A percentile compares a stretch with the other conserved stretches of the same genome.
Evolutionary conservation across 1,140 invertebrate genomes (phyloP).

Genomic region (Bathynomus jamesi): DNA sequence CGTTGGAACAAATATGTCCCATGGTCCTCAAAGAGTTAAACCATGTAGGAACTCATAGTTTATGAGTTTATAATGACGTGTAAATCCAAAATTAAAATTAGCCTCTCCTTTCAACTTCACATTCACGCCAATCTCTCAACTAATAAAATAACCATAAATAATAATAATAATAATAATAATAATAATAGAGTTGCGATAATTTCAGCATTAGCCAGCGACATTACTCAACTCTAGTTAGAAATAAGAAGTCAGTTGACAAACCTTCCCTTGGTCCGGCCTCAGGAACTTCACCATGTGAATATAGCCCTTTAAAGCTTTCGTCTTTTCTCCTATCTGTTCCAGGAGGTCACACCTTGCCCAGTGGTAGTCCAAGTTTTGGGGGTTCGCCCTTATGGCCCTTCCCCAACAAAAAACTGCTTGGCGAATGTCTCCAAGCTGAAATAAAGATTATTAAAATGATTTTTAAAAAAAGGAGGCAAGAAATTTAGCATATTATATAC

Average conservation of each 20-base stretch:
- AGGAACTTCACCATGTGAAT: constrained; percentile 60
- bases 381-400: constrained; percentile 59
- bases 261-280: constrained; percentile 53
- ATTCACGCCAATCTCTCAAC: not conserved
- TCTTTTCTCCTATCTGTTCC: constrained; percentile 60
- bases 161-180: constrained; percentile 1
- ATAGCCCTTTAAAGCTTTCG: constrained; percentile 62
- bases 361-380: constrained; percentile 61
- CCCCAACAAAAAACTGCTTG: constrained; percentile 36
- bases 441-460: not conserved
- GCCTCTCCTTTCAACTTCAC: too few species aligned
- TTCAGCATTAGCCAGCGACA: not conserved
- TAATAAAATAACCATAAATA: not conserved
- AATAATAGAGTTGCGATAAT: not conserved
- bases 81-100: too few species aligned
- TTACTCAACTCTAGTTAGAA: not conserved
- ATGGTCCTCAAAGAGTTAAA: too few species aligned
- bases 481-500: not conserved
- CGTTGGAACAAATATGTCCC: too few species aligned
- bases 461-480: not conserved
- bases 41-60: too few species aligned
- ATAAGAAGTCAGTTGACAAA: not conserved
- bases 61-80: too few species aligned
- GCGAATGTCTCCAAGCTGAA: not conserved
- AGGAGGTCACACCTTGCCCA: constrained; percentile 62